phyloP scores from a whole-genome alignment of 2,888 invertebrate species.

The Conops quadrifasciatus region DNA sequence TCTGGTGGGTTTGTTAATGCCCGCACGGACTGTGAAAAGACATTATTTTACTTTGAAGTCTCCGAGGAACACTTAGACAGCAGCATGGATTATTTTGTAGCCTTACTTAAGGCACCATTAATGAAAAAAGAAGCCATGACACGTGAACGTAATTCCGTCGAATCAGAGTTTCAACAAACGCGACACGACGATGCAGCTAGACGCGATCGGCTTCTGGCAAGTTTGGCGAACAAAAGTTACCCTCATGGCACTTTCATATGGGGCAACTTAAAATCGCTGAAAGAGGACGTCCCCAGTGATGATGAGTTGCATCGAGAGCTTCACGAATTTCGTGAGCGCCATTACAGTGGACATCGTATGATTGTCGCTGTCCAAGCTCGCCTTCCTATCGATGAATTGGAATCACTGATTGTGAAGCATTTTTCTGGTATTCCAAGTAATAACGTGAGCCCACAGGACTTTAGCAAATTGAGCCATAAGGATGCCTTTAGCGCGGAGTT shows the following conservation, averaged over 20 bases:
- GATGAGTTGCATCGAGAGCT: constrained; percentile 74
- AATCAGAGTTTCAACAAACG: constrained; percentile 88
- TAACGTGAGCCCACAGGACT: constrained; percentile 71
- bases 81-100: constrained; percentile 84
- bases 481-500: constrained; percentile 60
- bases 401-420: constrained; percentile 65
- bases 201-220: constrained; percentile 79
- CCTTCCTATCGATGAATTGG: constrained; percentile 61
- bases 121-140: constrained; percentile 86
- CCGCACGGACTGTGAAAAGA: constrained; percentile 85
- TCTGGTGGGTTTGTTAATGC: constrained; percentile 89
- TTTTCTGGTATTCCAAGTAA: constrained; percentile 79
- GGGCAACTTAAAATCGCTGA: constrained; percentile 82
- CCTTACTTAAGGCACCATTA: constrained; percentile 86
- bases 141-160: constrained; percentile 86
- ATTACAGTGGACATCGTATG: constrained; percentile 90
- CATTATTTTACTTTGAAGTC: constrained; percentile 89
- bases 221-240: constrained; percentile 74
- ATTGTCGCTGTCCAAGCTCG: constrained; percentile 81
- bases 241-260: constrained; percentile 82
- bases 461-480: constrained; percentile 64
- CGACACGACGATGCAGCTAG: constrained; percentile 78
- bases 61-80: constrained; percentile 79
- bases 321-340: constrained; percentile 77
- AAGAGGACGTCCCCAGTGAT: constrained; percentile 72